A percentile compares a stretch with the other conserved stretches of the same genome.
Evolutionary conservation across 1,140 invertebrate genomes (phyloP).

Genomic region (Heliconius eleuchia): DNA sequence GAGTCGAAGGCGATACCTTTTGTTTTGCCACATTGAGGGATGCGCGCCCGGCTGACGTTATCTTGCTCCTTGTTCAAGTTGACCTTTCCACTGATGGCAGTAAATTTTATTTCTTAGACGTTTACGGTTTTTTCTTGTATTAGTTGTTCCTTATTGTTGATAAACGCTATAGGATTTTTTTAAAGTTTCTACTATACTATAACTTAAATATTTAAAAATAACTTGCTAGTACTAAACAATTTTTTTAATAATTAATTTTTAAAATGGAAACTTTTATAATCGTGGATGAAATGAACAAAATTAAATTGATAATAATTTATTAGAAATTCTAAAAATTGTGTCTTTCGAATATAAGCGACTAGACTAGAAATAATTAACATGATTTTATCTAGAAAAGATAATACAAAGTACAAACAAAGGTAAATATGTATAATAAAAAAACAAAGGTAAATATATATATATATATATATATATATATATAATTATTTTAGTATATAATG

Average conservation of each 20-base stretch:
- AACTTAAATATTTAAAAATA: background rate
- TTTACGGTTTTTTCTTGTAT: slow-evolving; percentile 55
- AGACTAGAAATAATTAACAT: background rate
- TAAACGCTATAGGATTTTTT: background rate
- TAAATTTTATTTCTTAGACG: slow-evolving; percentile 75
- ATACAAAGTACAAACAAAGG: too few relatives aligned
- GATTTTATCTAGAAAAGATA: too few relatives aligned
- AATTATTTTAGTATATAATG: background rate
- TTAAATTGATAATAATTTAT: too few relatives aligned
- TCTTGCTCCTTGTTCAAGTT: slow-evolving; percentile 60
- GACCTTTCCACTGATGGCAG: slow-evolving; percentile 74
- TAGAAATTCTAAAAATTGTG: too few relatives aligned
- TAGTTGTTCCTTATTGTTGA: slow-evolving; percentile 21
- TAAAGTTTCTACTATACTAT: background rate
- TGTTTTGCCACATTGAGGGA: slow-evolving; percentile 77
- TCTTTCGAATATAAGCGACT: too few relatives aligned
- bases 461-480: background rate
- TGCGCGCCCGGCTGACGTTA: slow-evolving; percentile 76
- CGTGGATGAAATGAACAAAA: too few relatives aligned
- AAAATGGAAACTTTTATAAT: too few relatives aligned
- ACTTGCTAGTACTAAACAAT: too few relatives aligned
- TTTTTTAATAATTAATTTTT: too few relatives aligned
- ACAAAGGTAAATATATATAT: too few relatives aligned
- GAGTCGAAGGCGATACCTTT: slow-evolving; percentile 77
- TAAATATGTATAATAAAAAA: too few relatives aligned